Base-by-base conservation (phyloP, 2,113 vertebrate genomes). In the Rallus limicola region DNA sequence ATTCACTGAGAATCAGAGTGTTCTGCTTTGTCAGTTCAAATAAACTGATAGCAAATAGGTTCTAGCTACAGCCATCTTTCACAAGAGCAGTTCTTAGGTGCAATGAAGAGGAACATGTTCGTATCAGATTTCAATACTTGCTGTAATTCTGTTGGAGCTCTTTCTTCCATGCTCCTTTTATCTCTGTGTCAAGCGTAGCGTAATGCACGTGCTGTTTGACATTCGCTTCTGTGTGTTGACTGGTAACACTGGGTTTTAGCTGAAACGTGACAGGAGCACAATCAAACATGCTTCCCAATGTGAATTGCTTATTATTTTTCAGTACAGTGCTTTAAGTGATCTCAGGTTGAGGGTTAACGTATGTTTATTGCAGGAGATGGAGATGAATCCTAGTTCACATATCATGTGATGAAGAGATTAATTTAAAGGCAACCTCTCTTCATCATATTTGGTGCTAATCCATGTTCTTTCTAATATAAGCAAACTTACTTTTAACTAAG, bases 371-470 rank as follows among this genome's bases (percentile, higher is more conserved):
- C 19, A 81, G 76, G 92, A 76, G 86, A 21, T 33, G 48, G 63
- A 58, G 42, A 2, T 12, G 36, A 71, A 71, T 74, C 11, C 5
- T 34, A 46, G 62, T 74, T 67, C 34, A 40, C 2, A 5, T 50
- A 81, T 85, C 72, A 70, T 83, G 67, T 82, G 24, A 13, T 83
- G 44, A 93, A 53, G 6, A 86, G 83, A 55, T 82, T 21, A 11
- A 4, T 24, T 82, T 88, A 63, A 46, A 83, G 91, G 72, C 90
- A 91, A 36, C 72, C 68, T 90, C 52, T 53, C 50, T 78, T 58
- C 31, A 82, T 84, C 72, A 4, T 19, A 31, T 4, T 77, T 23
- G 77, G 88, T 83, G 20, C 38, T 64, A 44, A 38, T 44, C 78
- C 70, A 67, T 14, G 18, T 56, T 93, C 52, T 44, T 55, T 23